Evolutionary conservation across 2,888 invertebrate species (phyloP).

Genomic region (Clusia tigrina): DNA sequence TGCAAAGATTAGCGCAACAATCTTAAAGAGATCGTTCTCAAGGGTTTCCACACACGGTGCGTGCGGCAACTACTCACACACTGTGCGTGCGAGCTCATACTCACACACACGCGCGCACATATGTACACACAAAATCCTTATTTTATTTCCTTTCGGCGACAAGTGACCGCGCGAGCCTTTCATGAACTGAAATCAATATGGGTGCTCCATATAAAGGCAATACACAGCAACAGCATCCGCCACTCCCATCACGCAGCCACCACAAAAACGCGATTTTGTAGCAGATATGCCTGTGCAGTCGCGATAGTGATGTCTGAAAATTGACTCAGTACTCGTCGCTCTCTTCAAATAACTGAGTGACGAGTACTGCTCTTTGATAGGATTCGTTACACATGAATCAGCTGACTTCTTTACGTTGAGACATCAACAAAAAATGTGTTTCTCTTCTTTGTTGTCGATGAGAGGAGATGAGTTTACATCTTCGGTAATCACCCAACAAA

Average conservation of each 20-base stretch:
- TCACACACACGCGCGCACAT: slow-evolving; percentile 3
- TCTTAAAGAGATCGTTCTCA: slow-evolving; percentile 16
- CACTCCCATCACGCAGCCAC: slow-evolving; percentile 12
- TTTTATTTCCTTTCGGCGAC: neutral
- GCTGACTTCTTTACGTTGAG: too few relatives aligned
- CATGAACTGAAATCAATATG: slow-evolving; percentile 6
- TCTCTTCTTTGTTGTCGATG: too few relatives aligned
- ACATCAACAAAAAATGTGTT: too few relatives aligned
- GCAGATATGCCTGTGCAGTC: slow-evolving; percentile 9
- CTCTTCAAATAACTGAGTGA: too few relatives aligned
- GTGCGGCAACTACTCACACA: slow-evolving; percentile 14
- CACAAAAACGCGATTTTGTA: slow-evolving; percentile 1
- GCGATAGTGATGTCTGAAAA: too few relatives aligned
- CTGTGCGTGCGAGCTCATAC: slow-evolving; percentile 6
- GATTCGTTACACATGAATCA: too few relatives aligned
- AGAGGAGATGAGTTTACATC: too few relatives aligned
- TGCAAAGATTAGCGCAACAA: slow-evolving; percentile 17
- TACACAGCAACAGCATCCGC: slow-evolving; percentile 9
- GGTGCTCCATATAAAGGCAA: slow-evolving; percentile 1
- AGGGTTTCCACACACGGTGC: slow-evolving; percentile 8
- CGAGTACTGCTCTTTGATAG: too few relatives aligned
- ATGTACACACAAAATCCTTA: slow-evolving; percentile 8
- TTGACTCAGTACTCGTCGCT: too few relatives aligned
- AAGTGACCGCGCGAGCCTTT: slow-evolving; percentile 8
- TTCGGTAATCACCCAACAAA: too few relatives aligned